Base-by-base conservation (phyloP, 1,140 invertebrate genomes). In the Meloidogyne floridensis region DNA sequence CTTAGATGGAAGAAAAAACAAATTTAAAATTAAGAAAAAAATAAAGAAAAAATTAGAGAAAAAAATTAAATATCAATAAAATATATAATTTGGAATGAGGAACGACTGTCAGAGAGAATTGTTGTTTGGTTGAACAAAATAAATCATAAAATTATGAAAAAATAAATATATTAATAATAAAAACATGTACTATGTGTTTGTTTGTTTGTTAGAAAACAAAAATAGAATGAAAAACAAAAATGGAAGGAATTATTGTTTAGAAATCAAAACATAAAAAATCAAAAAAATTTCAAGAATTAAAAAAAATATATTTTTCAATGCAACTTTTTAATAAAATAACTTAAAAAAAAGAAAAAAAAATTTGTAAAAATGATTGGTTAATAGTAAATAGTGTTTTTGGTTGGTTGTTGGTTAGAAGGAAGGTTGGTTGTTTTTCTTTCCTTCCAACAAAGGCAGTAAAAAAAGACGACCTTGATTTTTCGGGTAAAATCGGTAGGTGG, bases 101-200 rank as follows among this genome's bases (percentile, higher is more conserved):
- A 65, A 65, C 59, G 15, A n/a, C 15, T 65, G 59, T 65, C n/a
- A 65, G 59, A 59, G 56, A 65, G 5, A 15, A 15, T 59, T 4
- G 11, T 59, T 15, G 11, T n/a, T 3, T n/a, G n/a, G 5, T 11
- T 65, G 8, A 54, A 65, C 59, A 4, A 65, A 65, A 65, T 65
- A 65, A 65, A 65, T 65, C 59, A 65, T 65, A 65, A n/a, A 65
- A n/a, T n/a, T 59, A n/a, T 65, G 47, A 65, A 65, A 65, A 18
- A 32, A 32, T 32, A 32, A 32, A 32, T 32, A 32, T 32, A 32
- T 32, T 15, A 59, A 13, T 5, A 59, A 54, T 3, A 54, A 54
- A 54, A 54, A 54, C 9, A 11, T 54, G 9, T 3, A 54, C n/a
- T n/a, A 32, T 32, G 32, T 32, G 32, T 32, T 32, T 32, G 32